A percentile compares a stretch with the other conserved stretches of the same genome.
phyloP scores from a whole-genome alignment of 2,888 invertebrate species.

The Neoaliturus tenellus region DNA sequence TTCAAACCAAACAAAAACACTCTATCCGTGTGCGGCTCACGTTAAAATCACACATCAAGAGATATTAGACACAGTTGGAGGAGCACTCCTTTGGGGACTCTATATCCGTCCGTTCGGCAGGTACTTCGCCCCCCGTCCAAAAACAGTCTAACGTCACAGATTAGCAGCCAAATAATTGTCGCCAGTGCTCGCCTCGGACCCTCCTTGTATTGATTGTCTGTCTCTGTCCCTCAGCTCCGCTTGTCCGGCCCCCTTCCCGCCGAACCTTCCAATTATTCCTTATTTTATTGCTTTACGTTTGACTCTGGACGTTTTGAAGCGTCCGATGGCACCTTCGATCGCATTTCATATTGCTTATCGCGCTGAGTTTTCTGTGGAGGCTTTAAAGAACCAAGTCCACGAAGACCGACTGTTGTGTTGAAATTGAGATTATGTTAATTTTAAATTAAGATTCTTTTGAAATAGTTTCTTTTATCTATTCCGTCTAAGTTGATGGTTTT shows the following conservation, averaged over 20 bases:
- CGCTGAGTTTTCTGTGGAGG: neutral
- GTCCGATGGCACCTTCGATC: slow-evolving; percentile 14
- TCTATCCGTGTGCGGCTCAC: slow-evolving; percentile 58
- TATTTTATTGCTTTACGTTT: slow-evolving; percentile 37
- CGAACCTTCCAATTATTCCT: slow-evolving; percentile 21
- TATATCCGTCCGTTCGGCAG: slow-evolving; percentile 50
- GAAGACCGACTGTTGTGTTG: no score
- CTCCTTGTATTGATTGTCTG: slow-evolving; percentile 46
- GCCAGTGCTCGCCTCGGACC: slow-evolving; percentile 3
- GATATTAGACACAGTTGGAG: slow-evolving; percentile 57
- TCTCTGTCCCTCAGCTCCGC: no score
- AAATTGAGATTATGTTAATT: no score
- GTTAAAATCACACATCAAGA: slow-evolving; percentile 59
- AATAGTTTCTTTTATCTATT: no score
- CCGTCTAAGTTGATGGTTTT: no score
- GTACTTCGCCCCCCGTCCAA: neutral
- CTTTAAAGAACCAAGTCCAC: no score
- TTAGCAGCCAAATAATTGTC: slow-evolving; percentile 52
- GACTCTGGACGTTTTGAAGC: slow-evolving; percentile 24
- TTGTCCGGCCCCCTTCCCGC: neutral
- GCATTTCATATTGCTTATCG: neutral
- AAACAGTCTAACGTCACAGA: slow-evolving; percentile 19
- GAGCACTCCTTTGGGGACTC: slow-evolving; percentile 57
- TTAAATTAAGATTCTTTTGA: no score
- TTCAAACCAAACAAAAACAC: slow-evolving; percentile 58